Percentiles rank a stretch among this genome's conserved stretches.
Conservation (phyloP, 2,888 invertebrate species). For the Stenurella melanura region DNA sequence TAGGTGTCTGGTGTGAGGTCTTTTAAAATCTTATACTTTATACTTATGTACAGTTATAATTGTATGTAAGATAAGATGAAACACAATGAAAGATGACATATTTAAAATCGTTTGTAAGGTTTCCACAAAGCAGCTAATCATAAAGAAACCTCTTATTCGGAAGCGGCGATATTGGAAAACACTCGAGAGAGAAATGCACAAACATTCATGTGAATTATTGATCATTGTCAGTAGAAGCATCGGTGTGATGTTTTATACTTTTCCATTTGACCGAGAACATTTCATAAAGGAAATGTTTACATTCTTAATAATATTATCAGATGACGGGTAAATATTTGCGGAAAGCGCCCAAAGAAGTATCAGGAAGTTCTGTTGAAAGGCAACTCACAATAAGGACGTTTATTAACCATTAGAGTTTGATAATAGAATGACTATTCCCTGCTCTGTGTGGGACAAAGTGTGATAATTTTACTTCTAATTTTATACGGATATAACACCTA, state of each 20-base stretch:
- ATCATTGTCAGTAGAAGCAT: constrained; percentile 14
- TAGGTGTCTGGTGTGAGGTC: too few species aligned
- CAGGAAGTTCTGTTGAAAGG: constrained; percentile 1
- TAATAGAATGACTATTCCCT: background rate
- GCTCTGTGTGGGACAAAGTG: background rate
- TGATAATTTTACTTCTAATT: background rate
- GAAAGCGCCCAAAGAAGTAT: constrained; percentile 9
- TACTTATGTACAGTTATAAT: too few species aligned
- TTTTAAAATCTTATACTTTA: too few species aligned
- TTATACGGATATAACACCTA: background rate
- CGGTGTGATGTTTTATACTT: constrained; percentile 1
- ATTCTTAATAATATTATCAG: constrained; percentile 23
- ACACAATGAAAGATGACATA: background rate
- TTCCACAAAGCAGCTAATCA: background rate
- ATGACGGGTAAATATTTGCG: constrained; percentile 24
- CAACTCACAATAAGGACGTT: background rate
- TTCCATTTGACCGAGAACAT: constrained; percentile 24
- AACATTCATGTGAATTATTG: constrained; percentile 27
- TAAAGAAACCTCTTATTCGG: constrained; percentile 5
- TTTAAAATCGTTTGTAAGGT: background rate
- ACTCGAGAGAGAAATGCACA: constrained; percentile 19
- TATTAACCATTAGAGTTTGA: background rate
- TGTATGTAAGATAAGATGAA: too few species aligned
- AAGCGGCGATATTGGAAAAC: background rate
- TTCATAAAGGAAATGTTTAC: constrained; percentile 20